phyloP scores from a whole-genome alignment of 2,888 invertebrate species.

The Tiliacea citrago region DNA sequence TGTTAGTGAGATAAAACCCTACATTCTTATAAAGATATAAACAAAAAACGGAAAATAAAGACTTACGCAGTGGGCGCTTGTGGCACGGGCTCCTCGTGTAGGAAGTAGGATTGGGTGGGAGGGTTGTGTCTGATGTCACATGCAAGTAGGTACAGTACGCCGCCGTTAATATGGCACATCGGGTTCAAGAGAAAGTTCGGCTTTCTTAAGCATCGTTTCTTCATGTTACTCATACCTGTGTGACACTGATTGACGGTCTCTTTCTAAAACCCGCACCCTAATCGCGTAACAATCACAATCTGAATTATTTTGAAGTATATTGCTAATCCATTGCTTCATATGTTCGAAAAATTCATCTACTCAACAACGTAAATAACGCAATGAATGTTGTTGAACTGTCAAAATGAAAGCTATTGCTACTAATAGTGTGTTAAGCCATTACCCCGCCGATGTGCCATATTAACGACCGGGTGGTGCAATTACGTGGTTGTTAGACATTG shows the following conservation, averaged over 20 bases:
- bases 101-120: constrained; percentile 73
- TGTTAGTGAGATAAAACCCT: constrained; percentile 1
- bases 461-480: not conserved
- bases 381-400: no score
- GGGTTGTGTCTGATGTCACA: constrained; percentile 74
- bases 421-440: no score
- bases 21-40: not conserved
- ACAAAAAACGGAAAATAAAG: constrained; percentile 37
- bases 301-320: no score
- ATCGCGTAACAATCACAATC: no score
- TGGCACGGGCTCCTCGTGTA: constrained; percentile 72
- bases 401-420: no score
- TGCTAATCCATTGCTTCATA: no score
- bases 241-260: not conserved
- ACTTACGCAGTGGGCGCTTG: constrained; percentile 74
- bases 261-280: constrained; percentile 1
- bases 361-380: no score
- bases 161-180: constrained; percentile 24
- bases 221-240: not conserved
- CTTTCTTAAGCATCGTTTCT: no score
- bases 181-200: not conserved
- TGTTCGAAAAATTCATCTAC: no score
- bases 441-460: constrained; percentile 19
- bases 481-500: not conserved
- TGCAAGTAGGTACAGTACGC: constrained; percentile 54